phyloP scores from a whole-genome alignment of 1,140 invertebrate genomes.

The Lanistes nyassanus region DNA sequence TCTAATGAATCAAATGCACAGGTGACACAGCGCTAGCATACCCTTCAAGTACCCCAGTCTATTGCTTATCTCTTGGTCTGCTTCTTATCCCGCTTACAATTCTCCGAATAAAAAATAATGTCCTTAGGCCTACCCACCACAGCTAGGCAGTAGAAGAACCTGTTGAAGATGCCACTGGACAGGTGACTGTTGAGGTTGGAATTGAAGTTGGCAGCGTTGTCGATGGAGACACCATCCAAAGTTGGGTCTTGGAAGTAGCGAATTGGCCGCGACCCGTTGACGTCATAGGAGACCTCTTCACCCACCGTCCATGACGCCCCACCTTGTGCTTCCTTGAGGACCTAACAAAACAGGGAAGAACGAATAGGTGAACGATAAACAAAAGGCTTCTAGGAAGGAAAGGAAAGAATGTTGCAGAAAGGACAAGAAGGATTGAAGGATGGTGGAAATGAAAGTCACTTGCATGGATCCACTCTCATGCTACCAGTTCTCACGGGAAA shows the following conservation, averaged over 20 bases:
- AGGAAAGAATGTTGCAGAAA: not conserved
- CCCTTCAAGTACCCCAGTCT: too few species aligned
- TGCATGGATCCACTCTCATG: too few species aligned
- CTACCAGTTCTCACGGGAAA: too few species aligned
- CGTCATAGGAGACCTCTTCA: not conserved
- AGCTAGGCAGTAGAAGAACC: not conserved
- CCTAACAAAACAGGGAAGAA: not conserved
- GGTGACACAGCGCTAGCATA: not conserved
- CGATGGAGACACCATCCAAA: not conserved
- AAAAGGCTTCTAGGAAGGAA: not conserved
- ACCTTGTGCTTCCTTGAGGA: not conserved
- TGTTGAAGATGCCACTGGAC: not conserved
- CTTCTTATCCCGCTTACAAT: not conserved
- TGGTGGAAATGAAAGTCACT: not conserved
- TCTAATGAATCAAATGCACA: not conserved
- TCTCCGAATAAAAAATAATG: not conserved
- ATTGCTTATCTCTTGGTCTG: not conserved
- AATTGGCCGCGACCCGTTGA: not conserved
- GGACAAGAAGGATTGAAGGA: not conserved
- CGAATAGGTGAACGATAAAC: too few species aligned
- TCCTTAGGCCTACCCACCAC: not conserved
- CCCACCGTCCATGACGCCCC: not conserved
- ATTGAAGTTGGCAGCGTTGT: not conserved
- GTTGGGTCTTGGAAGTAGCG: not conserved
- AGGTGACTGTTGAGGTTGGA: not conserved